Base-by-base conservation (phyloP, 2,888 invertebrate genomes). In the Caenorhabditis japonica region DNA sequence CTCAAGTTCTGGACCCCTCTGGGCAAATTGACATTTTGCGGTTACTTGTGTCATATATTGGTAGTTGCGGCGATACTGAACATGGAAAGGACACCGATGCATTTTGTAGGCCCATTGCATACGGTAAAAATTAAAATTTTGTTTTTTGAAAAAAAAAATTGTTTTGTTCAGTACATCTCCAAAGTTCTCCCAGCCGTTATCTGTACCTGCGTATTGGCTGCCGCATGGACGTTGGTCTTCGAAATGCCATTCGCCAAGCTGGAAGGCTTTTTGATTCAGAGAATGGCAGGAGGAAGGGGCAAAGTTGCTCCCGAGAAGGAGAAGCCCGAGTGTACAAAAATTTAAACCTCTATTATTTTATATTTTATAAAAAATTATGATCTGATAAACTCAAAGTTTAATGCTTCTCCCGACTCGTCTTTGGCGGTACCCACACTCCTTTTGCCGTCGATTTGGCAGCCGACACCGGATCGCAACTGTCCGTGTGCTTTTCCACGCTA, bases 1-100 rank as follows among this genome's bases (percentile, higher is more conserved):
- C 49, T 72, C 10, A 41, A 52, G 34, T 71, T 71, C 23, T 71
- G 71, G 71, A 71, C 71, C 15, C 71, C 71, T 1, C 62, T 71
- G 8, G 71, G 71, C 19, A 71, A 71, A 59, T 38, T 71, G 4
- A 52, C 71, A 4, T 71, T 62, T 30, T 71, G 71, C 23, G 71
- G 56, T 12, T 71, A 71, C 52, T 41, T 71, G 4, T 71, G 62
- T 23, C 71, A 71, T 34, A 62, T 71, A 39, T 19, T 72, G 7
- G 43, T 64, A 12, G 41, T 64, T 0, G 52, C 47, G 10, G 64
- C 55, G 3, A 13, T 58, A 17, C 47, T 69, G 4, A 69, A 69
- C 33, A n/a, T 56, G 13, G 68, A 74, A 53, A 17, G 66, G 8
- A 36, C 46, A 12, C 52, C 66, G 10, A 60, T 52, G 4, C 64